Base-by-base conservation (phyloP, 1,140 invertebrate genomes). In the Hyphantria cunea region DNA sequence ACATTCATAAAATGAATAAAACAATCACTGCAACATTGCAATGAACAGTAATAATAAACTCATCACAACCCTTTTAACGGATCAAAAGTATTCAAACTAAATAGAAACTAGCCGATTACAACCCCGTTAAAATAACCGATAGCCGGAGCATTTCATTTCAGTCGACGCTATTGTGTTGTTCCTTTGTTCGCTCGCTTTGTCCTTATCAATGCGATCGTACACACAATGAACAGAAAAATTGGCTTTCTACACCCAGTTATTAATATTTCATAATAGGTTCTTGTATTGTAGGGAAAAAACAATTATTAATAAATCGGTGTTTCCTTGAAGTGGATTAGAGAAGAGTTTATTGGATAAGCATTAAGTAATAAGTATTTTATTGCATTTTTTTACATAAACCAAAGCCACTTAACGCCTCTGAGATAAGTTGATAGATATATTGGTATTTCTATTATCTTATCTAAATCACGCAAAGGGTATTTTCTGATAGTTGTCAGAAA, bases 191-290 rank as follows among this genome's bases (percentile, higher is more conserved):
- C 33, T 10, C 13, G 32, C 62, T 64, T 64, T 64, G 62, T 64
- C 50, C 32, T 50, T 61, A 64, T 70, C 68, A 64, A 65, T 62
- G 51, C 51, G 48, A 64, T 56, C 53, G 32, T 49, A 15, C 10
- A 48, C 62, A 73, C 71, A 73, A 73, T 70, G 47, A 53, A 61
- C 59, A 64, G 71, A 73, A 73, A 73, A 73, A 73, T 73, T 73
- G 71, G 71, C 67, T 73, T 39, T 49, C 54, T 56, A 56, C 13
- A 56, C 39, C 52, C 64, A 58, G 53, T 69, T 65, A 67, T 73
- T 73, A 70, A 70, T 73, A 70, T 70, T 73, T 71, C 58, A 67
- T 71, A 68, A 71, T 71, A 71, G 69, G 37, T 59, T 53, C 59
- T 52, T 51, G 17, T 41, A 8, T 41, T 58, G 55, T 48, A 48